phyloP scores from a whole-genome alignment of 2,113 vertebrate species.

The Corvus moneduloides region DNA sequence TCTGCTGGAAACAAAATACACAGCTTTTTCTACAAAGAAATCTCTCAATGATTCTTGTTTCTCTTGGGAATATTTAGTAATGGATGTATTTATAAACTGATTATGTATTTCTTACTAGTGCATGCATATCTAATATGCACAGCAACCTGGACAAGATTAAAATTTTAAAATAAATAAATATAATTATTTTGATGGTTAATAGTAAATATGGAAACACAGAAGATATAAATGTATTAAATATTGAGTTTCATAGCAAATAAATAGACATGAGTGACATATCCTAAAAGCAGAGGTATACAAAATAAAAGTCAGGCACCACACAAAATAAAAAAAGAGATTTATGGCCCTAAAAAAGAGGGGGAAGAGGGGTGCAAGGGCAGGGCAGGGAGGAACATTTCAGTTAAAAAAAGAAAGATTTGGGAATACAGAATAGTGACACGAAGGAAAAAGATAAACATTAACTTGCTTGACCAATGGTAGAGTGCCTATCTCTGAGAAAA shows the following conservation, averaged over 20 bases:
- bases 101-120: background rate
- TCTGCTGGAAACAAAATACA: background rate
- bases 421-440: background rate
- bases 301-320: background rate
- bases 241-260: background rate
- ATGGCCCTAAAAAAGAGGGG: background rate
- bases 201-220: background rate
- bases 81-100: background rate
- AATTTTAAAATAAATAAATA: background rate
- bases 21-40: background rate
- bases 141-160: background rate
- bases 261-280: background rate
- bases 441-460: background rate
- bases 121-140: background rate
- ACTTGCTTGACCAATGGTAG: background rate
- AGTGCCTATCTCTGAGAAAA: background rate
- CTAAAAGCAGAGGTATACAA: background rate
- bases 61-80: background rate
- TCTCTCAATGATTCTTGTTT: background rate
- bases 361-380: fast-evolving
- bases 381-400: background rate
- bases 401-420: background rate
- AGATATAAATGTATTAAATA: background rate
- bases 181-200: background rate
- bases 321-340: background rate